Conservation (phyloP, 2,113 vertebrate genomes). For the Sebastes schlegelii region DNA sequence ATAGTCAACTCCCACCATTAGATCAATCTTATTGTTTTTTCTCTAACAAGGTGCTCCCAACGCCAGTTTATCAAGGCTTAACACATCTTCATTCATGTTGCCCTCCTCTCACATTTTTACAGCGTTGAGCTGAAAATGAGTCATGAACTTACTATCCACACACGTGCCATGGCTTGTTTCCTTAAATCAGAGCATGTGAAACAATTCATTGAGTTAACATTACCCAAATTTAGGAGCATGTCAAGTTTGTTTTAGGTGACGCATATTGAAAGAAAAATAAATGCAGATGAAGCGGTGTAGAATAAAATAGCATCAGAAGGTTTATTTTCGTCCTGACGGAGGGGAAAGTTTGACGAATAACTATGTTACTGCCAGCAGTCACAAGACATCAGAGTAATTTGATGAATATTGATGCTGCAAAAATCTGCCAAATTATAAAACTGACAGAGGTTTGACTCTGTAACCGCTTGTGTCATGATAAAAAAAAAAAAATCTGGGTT, state of each 20-base stretch:
- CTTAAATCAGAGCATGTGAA: constrained; percentile 33
- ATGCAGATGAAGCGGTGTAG: background rate
- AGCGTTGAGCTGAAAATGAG: constrained; percentile 35
- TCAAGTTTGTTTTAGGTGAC: constrained; percentile 5
- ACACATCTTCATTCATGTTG: background rate
- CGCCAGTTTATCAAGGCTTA: background rate
- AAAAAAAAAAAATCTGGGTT: background rate
- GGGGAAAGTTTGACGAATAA: background rate
- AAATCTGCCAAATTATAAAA: background rate
- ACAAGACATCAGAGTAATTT: background rate
- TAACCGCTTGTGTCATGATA: no score
- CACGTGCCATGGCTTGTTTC: constrained; percentile 39
- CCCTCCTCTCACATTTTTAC: constrained; percentile 14
- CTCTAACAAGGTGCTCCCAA: background rate
- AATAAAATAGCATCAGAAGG: constrained; percentile 1
- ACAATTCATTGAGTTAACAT: constrained; percentile 21
- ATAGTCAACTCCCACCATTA: background rate
- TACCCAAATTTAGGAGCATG: constrained; percentile 10
- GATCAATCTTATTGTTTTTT: background rate
- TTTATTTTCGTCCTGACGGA: background rate
- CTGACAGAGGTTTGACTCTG: no score
- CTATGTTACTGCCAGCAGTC: no score
- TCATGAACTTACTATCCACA: constrained; percentile 41
- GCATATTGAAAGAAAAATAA: background rate
- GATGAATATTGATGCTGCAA: background rate